Evolutionary conservation across 2,113 vertebrate genomes (phyloP).

Genomic region (Scophthalmus maximus): DNA sequence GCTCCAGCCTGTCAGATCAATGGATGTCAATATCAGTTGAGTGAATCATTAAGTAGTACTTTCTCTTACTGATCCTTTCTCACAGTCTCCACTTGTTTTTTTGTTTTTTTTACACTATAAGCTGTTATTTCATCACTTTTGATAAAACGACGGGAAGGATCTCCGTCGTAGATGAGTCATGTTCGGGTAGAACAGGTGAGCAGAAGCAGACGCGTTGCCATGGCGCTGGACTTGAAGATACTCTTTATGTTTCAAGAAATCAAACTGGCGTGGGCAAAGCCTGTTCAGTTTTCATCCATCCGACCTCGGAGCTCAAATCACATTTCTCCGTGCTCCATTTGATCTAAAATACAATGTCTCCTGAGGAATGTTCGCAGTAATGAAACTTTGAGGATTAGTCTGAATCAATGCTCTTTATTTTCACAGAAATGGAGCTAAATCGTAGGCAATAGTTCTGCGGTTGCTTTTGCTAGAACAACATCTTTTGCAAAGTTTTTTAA

Average conservation of each 20-base stretch:
- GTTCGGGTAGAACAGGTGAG: slow-evolving; percentile 73
- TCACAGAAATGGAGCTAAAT: slow-evolving; percentile 2
- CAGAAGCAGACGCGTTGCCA: slow-evolving; percentile 73
- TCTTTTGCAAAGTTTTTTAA: not conserved
- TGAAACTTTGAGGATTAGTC: slow-evolving; percentile 36
- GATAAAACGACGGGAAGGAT: slow-evolving; percentile 56
- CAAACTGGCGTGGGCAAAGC: slow-evolving; percentile 71
- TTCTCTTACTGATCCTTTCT: not conserved
- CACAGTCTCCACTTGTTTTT: slow-evolving; percentile 7
- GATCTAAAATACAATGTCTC: slow-evolving; percentile 54
- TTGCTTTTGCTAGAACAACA: not conserved
- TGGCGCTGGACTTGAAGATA: slow-evolving; percentile 72
- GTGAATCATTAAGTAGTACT: not conserved
- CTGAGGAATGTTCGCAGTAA: slow-evolving; percentile 46
- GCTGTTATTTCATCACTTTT: too few relatives aligned
- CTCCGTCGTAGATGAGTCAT: slow-evolving; percentile 71
- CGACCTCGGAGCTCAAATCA: slow-evolving; percentile 59
- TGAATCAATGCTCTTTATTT: slow-evolving; percentile 5
- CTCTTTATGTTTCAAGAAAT: slow-evolving; percentile 74
- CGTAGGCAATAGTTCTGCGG: not conserved
- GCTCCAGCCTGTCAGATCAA: not conserved
- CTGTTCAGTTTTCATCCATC: slow-evolving; percentile 65
- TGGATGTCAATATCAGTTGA: not conserved
- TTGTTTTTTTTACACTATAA: not conserved
- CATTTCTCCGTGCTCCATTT: slow-evolving; percentile 50